Percentiles rank a stretch among this genome's conserved stretches.
phyloP scores from a whole-genome alignment of 2,888 invertebrate species.

The Poecilus cupreus region DNA sequence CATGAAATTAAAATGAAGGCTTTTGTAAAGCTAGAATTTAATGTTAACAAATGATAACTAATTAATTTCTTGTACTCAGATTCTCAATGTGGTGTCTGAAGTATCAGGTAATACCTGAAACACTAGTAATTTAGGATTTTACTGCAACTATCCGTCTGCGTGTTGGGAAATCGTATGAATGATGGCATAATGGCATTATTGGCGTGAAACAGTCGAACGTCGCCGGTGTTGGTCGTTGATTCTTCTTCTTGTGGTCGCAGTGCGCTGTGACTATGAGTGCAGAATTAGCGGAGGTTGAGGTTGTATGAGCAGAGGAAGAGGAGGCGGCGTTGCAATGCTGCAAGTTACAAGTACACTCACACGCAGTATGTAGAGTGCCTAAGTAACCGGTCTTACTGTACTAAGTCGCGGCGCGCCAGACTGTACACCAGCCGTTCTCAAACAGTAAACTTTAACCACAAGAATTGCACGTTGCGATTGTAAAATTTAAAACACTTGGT shows the following conservation, averaged over 20 bases:
- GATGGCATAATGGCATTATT: not conserved
- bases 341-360: slow-evolving; percentile 33
- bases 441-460: not conserved
- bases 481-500: no score
- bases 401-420: not conserved
- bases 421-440: slow-evolving; percentile 20
- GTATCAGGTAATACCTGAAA: no score
- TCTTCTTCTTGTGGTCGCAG: not conserved
- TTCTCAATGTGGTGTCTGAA: no score
- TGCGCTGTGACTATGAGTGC: not conserved
- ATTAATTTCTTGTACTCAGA: no score
- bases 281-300: slow-evolving; percentile 23
- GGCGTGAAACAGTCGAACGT: not conserved
- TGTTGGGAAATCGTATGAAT: no score
- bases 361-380: slow-evolving; percentile 23
- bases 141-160: not conserved
- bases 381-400: slow-evolving; percentile 30
- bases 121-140: no score
- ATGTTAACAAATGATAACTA: no score
- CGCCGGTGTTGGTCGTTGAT: not conserved
- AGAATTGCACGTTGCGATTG: no score
- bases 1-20: no score
- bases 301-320: not conserved
- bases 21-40: no score
- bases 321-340: slow-evolving; percentile 23